Conservation (phyloP, 2,888 invertebrate species). For the Rugalucina vietnamica region DNA sequence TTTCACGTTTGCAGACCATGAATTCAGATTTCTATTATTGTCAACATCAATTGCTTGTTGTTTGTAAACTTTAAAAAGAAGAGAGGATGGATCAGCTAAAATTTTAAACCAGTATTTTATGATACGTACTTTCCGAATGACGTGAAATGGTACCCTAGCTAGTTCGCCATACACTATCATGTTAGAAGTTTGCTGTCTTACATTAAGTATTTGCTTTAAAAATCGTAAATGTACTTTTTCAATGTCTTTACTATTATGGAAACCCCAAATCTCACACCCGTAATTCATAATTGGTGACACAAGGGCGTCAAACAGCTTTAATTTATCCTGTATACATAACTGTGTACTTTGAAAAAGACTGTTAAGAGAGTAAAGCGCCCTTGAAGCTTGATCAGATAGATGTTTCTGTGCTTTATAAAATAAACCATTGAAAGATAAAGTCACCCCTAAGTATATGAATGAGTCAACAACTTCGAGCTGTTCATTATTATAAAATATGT, state of each 20-base stretch:
- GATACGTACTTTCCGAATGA: not conserved
- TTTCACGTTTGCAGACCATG: not conserved
- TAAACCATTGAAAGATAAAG: not conserved
- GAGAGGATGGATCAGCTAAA: not conserved
- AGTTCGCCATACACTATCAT: conserved; percentile 1
- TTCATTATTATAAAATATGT: not conserved
- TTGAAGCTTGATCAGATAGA: not conserved
- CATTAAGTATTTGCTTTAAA: not conserved
- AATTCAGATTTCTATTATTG: not conserved
- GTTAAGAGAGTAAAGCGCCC: not conserved
- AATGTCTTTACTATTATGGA: not conserved
- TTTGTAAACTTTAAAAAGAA: not conserved
- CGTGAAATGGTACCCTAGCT: not conserved
- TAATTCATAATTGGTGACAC: not conserved
- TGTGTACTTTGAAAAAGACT: not conserved
- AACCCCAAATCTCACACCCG: conserved; percentile 9
- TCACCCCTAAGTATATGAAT: not conserved
- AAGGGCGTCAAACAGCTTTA: not conserved
- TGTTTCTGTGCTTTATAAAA: not conserved
- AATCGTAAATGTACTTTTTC: not conserved
- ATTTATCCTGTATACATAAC: not conserved
- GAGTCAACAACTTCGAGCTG: not conserved
- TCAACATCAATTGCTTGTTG: not conserved
- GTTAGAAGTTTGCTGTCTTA: not conserved
- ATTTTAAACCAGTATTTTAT: conserved; percentile 14